phyloP scores from a whole-genome alignment of 1,140 invertebrate genomes.

The Dreissena polymorpha region DNA sequence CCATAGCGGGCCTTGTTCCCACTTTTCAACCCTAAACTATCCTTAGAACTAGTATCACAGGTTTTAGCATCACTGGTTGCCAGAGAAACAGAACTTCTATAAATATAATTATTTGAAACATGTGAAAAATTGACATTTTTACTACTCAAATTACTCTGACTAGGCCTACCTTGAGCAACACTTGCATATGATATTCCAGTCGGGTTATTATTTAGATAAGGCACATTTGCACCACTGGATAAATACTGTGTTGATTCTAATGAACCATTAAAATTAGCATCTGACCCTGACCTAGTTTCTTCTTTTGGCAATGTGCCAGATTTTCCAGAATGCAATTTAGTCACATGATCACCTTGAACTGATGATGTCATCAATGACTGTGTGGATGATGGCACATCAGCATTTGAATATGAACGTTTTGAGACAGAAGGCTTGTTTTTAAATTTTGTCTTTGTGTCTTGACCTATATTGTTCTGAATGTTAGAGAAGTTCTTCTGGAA shows the following conservation, averaged over 20 bases:
- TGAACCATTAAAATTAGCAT: neutral
- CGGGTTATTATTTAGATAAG: conserved; percentile 1
- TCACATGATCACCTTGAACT: conserved; percentile 62
- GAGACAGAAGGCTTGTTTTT: conserved; percentile 18
- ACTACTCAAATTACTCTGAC: conserved; percentile 6
- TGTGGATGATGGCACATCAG: conserved; percentile 56
- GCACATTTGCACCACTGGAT: conserved; percentile 7
- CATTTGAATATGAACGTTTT: no score
- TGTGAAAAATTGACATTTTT: neutral
- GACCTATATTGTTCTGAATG: neutral
- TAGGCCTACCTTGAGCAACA: conserved; percentile 48
- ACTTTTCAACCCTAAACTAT: neutral
- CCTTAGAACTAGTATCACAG: conserved; percentile 41
- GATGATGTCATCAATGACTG: conserved; percentile 64
- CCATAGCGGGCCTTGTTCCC: conserved; percentile 3
- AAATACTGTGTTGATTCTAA: neutral
- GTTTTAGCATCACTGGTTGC: conserved; percentile 10
- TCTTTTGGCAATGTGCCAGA: conserved; percentile 3
- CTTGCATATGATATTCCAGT: conserved; percentile 37
- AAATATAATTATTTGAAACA: no score
- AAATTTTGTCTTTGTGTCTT: conserved; percentile 52
- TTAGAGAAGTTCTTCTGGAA: conserved; percentile 38
- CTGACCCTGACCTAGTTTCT: neutral
- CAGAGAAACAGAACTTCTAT: conserved; percentile 9
- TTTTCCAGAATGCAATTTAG: neutral